Evolutionary conservation across 1,140 invertebrate genomes (phyloP), one percentile per base, ranked within the genome.

Genomic region (Procambarus clarkii): DNA sequence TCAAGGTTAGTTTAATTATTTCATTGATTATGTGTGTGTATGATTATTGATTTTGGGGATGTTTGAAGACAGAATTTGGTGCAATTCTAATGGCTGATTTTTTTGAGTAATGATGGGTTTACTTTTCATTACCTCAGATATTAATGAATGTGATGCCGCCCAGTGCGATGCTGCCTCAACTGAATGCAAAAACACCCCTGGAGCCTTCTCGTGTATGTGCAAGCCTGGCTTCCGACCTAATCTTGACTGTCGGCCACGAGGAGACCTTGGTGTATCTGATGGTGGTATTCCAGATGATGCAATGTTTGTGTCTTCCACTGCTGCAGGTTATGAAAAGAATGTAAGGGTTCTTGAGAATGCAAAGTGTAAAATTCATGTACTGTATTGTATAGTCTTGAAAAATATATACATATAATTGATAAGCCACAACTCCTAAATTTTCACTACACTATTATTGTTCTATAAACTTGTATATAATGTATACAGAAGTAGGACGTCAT

Each of bases 121-220:
- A 54, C 15, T 93, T 86, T 13, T 8, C 48, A 2, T 84, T 86
- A 11, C 21, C 91, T 1, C 92, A 95, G 98, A 99, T 94, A 97
- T 99, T 64, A 98, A 99, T 93, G 98, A 99, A 95, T 99, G 98
- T 94, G 95, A 96, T 1, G 97, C 97, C 77, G 93, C 93, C 93
- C 97, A 98, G 94, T 98, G 98, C 95, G 98, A 98, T 94, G 95
- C 97, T 34, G 97, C 97, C 4, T 98, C 97, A 4, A 98, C 98
- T 0, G 97, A 98, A 94, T 99, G 98, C 94, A 96, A 97, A 81
- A 99, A 99, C 94, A 97, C 97, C 44, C 96, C 97, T 64, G 98
- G 98, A 80, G 97, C 98, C 45, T 99, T 99, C 95, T 97, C 97
- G 88, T 99, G 98, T 94, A 97, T 98, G 93, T 99, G 98, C 93